Evolutionary conservation across 1,140 invertebrate species (phyloP).

Genomic region (Brachionus sp.): DNA sequence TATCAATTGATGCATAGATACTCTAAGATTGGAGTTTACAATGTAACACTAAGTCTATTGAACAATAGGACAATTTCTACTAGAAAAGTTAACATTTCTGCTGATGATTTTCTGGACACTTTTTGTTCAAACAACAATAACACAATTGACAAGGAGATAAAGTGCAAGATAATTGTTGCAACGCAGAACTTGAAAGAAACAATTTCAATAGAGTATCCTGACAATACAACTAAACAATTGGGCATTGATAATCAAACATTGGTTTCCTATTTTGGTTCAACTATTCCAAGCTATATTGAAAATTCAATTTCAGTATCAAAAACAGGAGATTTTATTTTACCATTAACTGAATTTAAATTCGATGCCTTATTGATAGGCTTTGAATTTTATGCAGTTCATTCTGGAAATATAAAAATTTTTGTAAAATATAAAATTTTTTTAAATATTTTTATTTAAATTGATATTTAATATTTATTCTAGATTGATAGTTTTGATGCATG

Average conservation of each 20-base stretch:
- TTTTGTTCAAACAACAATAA: not conserved
- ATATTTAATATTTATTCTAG: not conserved
- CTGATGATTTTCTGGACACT: not conserved
- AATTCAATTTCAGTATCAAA: not conserved
- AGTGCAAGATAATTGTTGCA: not conserved
- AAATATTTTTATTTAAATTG: not conserved
- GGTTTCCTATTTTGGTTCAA: not conserved
- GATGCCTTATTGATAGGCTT: not conserved
- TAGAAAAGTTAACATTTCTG: not conserved
- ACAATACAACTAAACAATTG: not conserved
- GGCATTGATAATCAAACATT: not conserved
- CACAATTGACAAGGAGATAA: not conserved
- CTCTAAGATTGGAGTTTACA: not conserved
- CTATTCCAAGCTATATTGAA: not conserved
- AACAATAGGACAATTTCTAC: not conserved
- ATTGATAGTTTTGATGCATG: not conserved
- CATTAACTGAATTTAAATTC: constrained; percentile 15
- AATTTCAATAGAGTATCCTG: not conserved
- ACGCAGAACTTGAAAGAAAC: not conserved
- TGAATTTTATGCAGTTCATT: not conserved
- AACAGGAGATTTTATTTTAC: not conserved
- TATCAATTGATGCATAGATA: not conserved
- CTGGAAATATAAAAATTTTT: not conserved
- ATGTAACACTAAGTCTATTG: not conserved
- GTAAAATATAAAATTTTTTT: not conserved